Base-by-base conservation (phyloP, 2,888 invertebrate genomes). In the Tholera decimalis region DNA sequence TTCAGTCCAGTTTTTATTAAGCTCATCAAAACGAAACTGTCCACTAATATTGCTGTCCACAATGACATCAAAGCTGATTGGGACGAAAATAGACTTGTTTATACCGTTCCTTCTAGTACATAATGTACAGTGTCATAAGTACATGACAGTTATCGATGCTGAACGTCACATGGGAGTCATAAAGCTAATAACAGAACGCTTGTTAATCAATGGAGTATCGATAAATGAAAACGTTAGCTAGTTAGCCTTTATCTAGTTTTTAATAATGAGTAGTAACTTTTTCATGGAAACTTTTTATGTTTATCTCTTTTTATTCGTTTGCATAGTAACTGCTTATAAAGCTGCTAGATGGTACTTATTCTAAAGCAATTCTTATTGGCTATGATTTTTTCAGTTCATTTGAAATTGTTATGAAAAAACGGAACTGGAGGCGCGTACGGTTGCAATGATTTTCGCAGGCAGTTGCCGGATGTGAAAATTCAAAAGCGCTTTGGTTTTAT, bases 281-380 rank as follows among this genome's bases (percentile, higher is more conserved):
- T 58, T 55, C 11, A 22, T 67, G 72, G 77, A 72, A 67, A 41
- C 7, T 47, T 71, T 47, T 46, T 57, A 49, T 49, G 30, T 46
- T 30, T 41, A 54, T 58, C 22, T 26, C 26, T 22, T 9, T 58
- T 26, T 57, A n/a, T 9, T 15, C 9, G 24, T 24, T 0, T 30
- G 28, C 28, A 15, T n/a, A 60, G 37, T n/a, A 41, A 41, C 41
- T 9, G 3, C 3, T 39, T 4, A 39, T 39, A 2, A 18, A 13
- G 3, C 3, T 39, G 4, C 18, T 39, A 2, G 9, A 13, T 3
- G 13, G 33, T 18, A 5, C 26, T 46, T 4, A n/a, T 26, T 4
- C 5, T 9, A 39, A n/a, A 9, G 9, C 1, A 3, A 33, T 15
- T 13, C 13, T 13, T 5, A 33, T 3, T 13, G 4, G 13, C 33